phyloP scores from a whole-genome alignment of 2,113 vertebrate genomes.

The Gallinago media region DNA sequence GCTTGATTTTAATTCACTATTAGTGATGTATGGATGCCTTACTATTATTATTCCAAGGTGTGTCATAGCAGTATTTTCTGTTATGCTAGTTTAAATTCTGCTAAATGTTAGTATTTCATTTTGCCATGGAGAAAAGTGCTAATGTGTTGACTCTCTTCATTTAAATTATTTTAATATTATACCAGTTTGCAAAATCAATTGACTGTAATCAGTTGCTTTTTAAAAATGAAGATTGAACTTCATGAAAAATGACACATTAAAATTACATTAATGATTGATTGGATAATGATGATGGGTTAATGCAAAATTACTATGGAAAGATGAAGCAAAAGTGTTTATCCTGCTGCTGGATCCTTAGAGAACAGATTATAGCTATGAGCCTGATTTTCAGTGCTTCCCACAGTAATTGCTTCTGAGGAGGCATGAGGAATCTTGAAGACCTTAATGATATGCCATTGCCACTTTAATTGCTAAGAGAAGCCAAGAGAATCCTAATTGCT shows the following conservation, averaged over 20 bases:
- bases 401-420: conserved; percentile 77
- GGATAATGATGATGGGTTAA: conserved; percentile 67
- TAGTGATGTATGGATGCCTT: not conserved
- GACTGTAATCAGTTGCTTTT: conserved; percentile 46
- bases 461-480: conserved; percentile 79
- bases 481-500: conserved; percentile 80
- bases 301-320: conserved; percentile 60
- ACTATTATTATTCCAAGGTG: not conserved
- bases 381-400: conserved; percentile 72
- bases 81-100: not conserved
- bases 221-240: conserved; percentile 63
- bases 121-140: conserved; percentile 19
- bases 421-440: conserved; percentile 72
- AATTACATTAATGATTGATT: conserved; percentile 70
- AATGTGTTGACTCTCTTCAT: conserved; percentile 57
- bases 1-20: not conserved
- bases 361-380: conserved; percentile 65
- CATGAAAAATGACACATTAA: conserved; percentile 21
- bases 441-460: conserved; percentile 76
- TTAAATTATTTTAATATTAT: conserved; percentile 38
- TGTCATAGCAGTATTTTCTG: not conserved
- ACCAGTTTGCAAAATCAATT: conserved; percentile 54
- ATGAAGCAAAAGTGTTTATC: conserved; percentile 65
- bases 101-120: not conserved
- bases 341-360: conserved; percentile 65